A percentile compares a stretch with the other conserved stretches of the same genome.
These are phyloP conservation scores for Microvelia longipes DNA, from an alignment of 1,140 invertebrate genomes.

Conservation along the genomic window DNA sequence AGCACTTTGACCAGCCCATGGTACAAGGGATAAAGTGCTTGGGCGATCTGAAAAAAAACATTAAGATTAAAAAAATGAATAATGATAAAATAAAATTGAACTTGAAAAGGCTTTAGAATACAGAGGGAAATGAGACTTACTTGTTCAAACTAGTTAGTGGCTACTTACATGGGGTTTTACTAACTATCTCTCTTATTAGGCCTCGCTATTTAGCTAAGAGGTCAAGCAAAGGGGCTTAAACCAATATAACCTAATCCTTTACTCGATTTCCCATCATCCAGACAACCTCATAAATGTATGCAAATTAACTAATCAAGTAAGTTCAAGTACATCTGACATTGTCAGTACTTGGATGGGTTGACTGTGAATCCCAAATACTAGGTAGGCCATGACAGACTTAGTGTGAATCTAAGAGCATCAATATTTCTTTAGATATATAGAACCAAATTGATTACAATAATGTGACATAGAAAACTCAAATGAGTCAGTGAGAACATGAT, in stretches of 20 bases:
- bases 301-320: too few relatives aligned
- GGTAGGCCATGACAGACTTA: too few relatives aligned
- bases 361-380: not conserved
- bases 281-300: too few relatives aligned
- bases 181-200: not conserved
- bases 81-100: not conserved
- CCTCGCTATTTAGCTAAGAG: not conserved
- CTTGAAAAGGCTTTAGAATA: not conserved
- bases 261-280: too few relatives aligned
- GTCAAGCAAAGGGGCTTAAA: not conserved
- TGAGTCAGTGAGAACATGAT: not conserved
- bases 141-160: not conserved
- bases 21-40: not conserved
- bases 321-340: too few relatives aligned
- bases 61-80: not conserved
- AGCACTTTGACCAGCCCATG: not conserved
- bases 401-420: too few relatives aligned
- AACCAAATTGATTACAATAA: not conserved
- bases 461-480: too few relatives aligned
- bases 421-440: too few relatives aligned
- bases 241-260: too few relatives aligned
- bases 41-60: conserved; percentile 1
- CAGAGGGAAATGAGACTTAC: not conserved
- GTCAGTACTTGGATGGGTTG: too few relatives aligned
- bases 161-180: not conserved